Conservation (phyloP, 1,140 invertebrate species). For the Orchesella cincta region DNA sequence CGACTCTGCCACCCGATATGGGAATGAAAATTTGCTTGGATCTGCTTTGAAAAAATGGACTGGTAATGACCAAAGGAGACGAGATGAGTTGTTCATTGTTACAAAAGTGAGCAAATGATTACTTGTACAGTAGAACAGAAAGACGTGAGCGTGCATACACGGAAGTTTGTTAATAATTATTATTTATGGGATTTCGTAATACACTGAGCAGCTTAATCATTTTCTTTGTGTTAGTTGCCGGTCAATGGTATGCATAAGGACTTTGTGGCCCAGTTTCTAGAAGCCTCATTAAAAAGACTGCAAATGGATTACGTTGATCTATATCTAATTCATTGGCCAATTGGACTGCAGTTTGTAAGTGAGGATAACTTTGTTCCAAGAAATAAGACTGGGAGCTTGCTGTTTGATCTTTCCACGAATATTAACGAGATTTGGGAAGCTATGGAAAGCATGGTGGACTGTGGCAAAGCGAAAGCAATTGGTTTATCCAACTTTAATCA, state of each 20-base stretch:
- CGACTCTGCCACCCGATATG: constrained; percentile 53
- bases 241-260: constrained; percentile 58
- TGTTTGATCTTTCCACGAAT: constrained; percentile 69
- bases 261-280: constrained; percentile 71
- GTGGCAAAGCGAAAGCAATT: constrained; percentile 65
- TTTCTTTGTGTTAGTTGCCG: constrained; percentile 51
- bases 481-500: constrained; percentile 79
- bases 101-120: constrained; percentile 54
- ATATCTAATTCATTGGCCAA: constrained; percentile 60
- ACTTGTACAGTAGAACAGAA: constrained; percentile 48
- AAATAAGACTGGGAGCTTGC: constrained; percentile 64
- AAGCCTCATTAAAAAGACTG: constrained; percentile 71
- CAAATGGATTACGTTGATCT: constrained; percentile 79
- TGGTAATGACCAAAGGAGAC: constrained; percentile 50
- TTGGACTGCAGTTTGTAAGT: constrained; percentile 61
- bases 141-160: constrained; percentile 48
- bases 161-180: neutral
- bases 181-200: neutral
- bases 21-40: constrained; percentile 55
- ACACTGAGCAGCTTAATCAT: too few relatives aligned
- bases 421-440: constrained; percentile 72
- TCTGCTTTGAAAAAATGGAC: constrained; percentile 52
- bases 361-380: constrained; percentile 56
- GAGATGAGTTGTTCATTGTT: constrained; percentile 56
- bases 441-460: constrained; percentile 50